Base-by-base conservation (phyloP, 2,113 vertebrate species). In the Hemicordylus capensis region DNA sequence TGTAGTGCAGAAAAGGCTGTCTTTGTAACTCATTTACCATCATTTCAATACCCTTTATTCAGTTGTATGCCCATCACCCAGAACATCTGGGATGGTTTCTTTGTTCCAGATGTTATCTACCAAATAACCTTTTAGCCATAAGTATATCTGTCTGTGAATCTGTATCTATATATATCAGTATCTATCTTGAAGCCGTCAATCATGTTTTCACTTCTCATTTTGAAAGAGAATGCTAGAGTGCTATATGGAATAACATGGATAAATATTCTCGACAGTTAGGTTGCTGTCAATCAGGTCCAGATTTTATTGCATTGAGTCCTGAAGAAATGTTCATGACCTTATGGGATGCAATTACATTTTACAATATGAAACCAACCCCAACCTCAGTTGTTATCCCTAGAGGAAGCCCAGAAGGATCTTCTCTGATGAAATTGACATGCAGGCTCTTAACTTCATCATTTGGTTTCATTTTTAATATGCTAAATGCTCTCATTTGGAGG, bases 201-300 rank as follows among this genome's bases (percentile, higher is more conserved):
- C 64, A 80, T 66, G 3, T 73, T 69, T 89, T 88, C 78, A 24
- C 31, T 92, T 88, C 67, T 15, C 7, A 66, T 28, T 88, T 84
- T 66, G 46, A 74, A 48, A 81, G 34, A 87, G 7, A 70, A 79
- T 6, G 67, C 6, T 26, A 66, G 58, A 85, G 42, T 15, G 31
- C 7, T 54, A 26, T 83, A 28, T 72, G 34, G 37, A 46, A 73
- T 4, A 51, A 54, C 59, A 80, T 1, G 4, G 76, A 28, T 70
- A 90, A 85, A 94, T 93, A 85, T 70, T 76, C 81, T 82, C 83
- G 74, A 77, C 88, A 89, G 46, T 69, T 74, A 91, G 63, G n/a
- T 48, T 22, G 34, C 83, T 92, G 91, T 83, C 92, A 93, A 26
- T 94, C 91, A 93, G 81, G 87, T 80, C 84, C 66, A 70, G 72